Evolutionary conservation across 2,797 vertebrate species (phyloP).

Genomic region (Phaenicophaeus curvirostris): DNA sequence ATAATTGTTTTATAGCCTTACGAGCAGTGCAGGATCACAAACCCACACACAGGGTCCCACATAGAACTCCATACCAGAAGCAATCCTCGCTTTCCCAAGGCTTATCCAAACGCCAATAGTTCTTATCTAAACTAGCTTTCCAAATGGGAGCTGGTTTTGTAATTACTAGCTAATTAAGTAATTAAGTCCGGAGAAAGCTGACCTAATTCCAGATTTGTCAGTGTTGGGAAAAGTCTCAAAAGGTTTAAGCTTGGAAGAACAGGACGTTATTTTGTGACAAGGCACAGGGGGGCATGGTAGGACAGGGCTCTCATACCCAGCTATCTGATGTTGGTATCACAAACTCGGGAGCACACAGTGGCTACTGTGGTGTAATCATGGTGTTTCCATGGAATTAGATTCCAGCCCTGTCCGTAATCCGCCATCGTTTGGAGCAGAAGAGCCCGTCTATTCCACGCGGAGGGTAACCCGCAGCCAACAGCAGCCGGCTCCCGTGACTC

Average conservation of each 20-base stretch:
- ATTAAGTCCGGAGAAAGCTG: neutral
- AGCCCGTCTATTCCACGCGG: constrained; percentile 87
- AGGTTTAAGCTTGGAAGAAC: neutral
- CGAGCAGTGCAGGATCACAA: neutral
- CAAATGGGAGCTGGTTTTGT: neutral
- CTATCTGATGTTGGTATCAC: neutral
- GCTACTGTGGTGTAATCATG: neutral
- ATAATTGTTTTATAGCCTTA: neutral
- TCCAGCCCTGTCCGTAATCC: constrained; percentile 83
- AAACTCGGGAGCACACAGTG: neutral
- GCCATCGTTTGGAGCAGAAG: constrained; percentile 80
- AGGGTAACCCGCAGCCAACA: constrained; percentile 95
- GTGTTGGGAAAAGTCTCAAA: neutral
- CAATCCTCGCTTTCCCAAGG: neutral
- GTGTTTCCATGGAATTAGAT: constrained; percentile 61
- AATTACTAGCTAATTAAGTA: neutral
- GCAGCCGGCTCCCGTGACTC: constrained; percentile 86
- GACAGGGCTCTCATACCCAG: too few species aligned
- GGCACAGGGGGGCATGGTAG: accelerated
- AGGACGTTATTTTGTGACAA: neutral
- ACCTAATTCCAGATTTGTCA: neutral
- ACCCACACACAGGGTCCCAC: neutral
- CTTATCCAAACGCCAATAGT: neutral
- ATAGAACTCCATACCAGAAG: neutral
- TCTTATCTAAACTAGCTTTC: neutral